Evolutionary conservation across 2,113 vertebrate species (phyloP), one percentile per base, ranked within the genome.

Genomic region (Seriola aureovittata): DNA sequence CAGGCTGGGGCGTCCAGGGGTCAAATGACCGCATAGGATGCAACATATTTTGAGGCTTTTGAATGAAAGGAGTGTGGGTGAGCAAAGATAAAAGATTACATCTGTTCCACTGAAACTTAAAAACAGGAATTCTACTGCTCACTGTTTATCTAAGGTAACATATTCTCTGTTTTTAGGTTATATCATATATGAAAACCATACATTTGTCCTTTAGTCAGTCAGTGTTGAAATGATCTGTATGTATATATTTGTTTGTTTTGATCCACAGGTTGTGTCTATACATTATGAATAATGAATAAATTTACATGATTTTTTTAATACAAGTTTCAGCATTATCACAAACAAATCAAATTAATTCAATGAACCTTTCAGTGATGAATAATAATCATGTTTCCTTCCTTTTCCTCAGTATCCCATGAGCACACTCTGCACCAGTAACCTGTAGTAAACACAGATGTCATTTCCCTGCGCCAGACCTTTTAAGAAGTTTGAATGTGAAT

Each of bases 21-120:
- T 80, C 50, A 79, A 42, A 63, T 46, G 68, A n/a, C 7, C 46
- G 40, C 46, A 81, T 0, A 60, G 19, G 16, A 25, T 36, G 10
- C 1, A 42, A 21, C 36, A 25, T 34, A 29, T 38, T 36, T 48
- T 48, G 13, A 34, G 5, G 16, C n/a, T n/a, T 34, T 11, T 40
- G 21, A 32, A 10, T 3, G 44, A 62, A 34, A 32, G 3, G 14
- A 40, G 4, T 55, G 9, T 36, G 38, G 44, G 17, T n/a, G 25
- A 71, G 19, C 17, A 52, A n/a, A 57, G 21, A 12, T 25, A 23
- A 57, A 57, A 23, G 21, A 57, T 57, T 23, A 23, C n/a, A 23
- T 57, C n/a, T 23, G n/a, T 5, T 57, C 54, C n/a, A 57, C 16
- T 57, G 25, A 25, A 57, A 25, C 9, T 5, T 57, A 42, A 25